These are phyloP conservation scores for Aporrectodea caliginosa DNA, from an alignment of 1,140 invertebrate species.

Conservation along the genomic window DNA sequence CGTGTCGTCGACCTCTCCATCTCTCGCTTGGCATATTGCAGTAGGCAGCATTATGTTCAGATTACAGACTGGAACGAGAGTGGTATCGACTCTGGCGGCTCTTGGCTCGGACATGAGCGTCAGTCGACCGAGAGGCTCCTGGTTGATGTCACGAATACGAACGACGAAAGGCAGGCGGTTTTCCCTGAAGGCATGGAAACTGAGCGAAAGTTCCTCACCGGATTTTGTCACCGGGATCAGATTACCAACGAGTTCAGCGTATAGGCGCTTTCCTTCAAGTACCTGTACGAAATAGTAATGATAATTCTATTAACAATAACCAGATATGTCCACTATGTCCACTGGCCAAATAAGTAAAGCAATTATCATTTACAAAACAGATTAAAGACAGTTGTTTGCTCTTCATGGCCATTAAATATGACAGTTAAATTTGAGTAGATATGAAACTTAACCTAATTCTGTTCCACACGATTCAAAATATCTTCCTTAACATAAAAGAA, in stretches of 20 bases:
- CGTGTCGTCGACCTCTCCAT: background rate
- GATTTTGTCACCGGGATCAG: constrained; percentile 96
- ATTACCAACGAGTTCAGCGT: constrained; percentile 96
- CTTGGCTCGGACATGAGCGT: constrained; percentile 96
- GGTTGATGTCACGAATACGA: constrained; percentile 84
- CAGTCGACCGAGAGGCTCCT: constrained; percentile 87
- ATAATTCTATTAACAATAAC: too few species aligned
- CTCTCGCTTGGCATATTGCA: background rate
- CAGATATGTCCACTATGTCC: too few species aligned
- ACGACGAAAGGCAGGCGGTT: constrained; percentile 92
- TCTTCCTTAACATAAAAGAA: too few species aligned
- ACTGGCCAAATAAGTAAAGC: too few species aligned
- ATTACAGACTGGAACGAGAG: constrained; percentile 92
- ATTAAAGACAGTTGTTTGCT: too few species aligned
- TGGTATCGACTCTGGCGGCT: constrained; percentile 76
- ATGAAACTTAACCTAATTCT: too few species aligned
- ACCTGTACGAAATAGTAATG: constrained; percentile 61
- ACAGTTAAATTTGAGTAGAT: too few species aligned
- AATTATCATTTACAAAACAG: too few species aligned
- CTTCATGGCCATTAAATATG: too few species aligned
- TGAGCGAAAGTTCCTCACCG: constrained; percentile 89
- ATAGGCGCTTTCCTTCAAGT: constrained; percentile 89
- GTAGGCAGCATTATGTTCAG: constrained; percentile 89
- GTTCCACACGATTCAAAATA: too few species aligned
- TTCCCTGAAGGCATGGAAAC: constrained; percentile 95